These are phyloP conservation scores for Eupithecia tripunctaria DNA, from an alignment of 2,888 invertebrate genomes.

Conservation along the genomic window DNA sequence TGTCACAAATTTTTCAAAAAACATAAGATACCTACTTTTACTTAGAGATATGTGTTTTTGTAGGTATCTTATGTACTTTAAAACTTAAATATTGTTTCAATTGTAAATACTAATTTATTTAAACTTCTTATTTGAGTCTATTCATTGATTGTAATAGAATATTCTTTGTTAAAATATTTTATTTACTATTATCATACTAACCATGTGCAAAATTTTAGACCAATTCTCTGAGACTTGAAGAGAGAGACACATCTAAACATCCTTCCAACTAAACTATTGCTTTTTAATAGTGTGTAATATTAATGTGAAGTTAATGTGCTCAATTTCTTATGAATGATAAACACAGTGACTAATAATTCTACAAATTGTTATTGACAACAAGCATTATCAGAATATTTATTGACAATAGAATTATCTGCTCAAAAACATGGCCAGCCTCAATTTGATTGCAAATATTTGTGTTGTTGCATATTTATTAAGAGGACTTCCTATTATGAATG, in stretches of 20 bases:
- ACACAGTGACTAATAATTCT: constrained; percentile 7
- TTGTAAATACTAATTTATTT: too few relatives aligned
- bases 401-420: constrained; percentile 18
- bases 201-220: neutral
- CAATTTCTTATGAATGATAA: constrained; percentile 15
- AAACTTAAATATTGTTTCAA: too few relatives aligned
- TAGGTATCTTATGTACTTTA: too few relatives aligned
- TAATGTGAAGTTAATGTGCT: neutral
- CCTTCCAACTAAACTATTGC: neutral
- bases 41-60: too few relatives aligned
- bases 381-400: constrained; percentile 15
- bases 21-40: too few relatives aligned
- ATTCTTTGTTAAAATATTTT: too few relatives aligned
- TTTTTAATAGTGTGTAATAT: neutral
- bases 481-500: constrained; percentile 26
- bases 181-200: too few relatives aligned
- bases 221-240: neutral
- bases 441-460: constrained; percentile 27
- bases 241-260: neutral
- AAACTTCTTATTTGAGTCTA: too few relatives aligned
- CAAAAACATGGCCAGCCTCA: constrained; percentile 18
- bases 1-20: too few relatives aligned
- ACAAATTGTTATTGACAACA: constrained; percentile 23
- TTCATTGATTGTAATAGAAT: too few relatives aligned
- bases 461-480: constrained; percentile 11